These are phyloP conservation scores for Drosophila sturtevanti DNA, from an alignment of 1,140 invertebrate species.

Conservation along the genomic window DNA sequence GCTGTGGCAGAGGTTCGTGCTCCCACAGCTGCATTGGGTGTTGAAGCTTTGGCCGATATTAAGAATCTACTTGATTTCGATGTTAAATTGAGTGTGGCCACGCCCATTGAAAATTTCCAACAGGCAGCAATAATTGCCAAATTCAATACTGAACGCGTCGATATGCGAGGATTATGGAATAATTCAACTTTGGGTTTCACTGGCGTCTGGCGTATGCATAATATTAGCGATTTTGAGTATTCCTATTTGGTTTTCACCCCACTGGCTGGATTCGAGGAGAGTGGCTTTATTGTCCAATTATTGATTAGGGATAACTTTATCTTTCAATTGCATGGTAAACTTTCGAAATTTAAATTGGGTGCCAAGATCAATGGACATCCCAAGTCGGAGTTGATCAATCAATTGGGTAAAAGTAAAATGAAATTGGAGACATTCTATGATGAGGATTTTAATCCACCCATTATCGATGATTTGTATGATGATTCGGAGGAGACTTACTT, in stretches of 20 bases:
- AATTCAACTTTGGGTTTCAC: conserved; percentile 89
- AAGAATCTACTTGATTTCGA: conserved; percentile 87
- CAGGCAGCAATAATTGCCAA: conserved; percentile 83
- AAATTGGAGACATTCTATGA: conserved; percentile 67
- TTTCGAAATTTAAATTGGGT: conserved; percentile 86
- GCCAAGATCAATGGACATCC: conserved; percentile 84
- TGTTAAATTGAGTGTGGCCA: conserved; percentile 87
- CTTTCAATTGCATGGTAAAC: conserved; percentile 86
- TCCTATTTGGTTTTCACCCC: conserved; percentile 90
- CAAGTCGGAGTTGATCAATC: conserved; percentile 83
- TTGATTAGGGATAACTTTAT: conserved; percentile 85
- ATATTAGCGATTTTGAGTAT: conserved; percentile 89
- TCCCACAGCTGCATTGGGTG: conserved; percentile 86
- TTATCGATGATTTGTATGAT: conserved; percentile 54
- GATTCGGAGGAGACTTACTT: conserved; percentile 83
- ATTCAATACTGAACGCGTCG: conserved; percentile 82
- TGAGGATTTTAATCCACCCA: conserved; percentile 63
- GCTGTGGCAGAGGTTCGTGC: conserved; percentile 88
- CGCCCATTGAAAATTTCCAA: conserved; percentile 88
- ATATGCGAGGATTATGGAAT: conserved; percentile 89
- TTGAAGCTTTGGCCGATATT: conserved; percentile 86
- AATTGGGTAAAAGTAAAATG: conserved; percentile 67
- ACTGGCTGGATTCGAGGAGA: conserved; percentile 88
- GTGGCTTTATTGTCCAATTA: conserved; percentile 88
- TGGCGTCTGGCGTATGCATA: conserved; percentile 89